These are phyloP conservation scores for Eupsilia transversa DNA, from an alignment of 2,888 invertebrate genomes.

Conservation along the genomic window DNA sequence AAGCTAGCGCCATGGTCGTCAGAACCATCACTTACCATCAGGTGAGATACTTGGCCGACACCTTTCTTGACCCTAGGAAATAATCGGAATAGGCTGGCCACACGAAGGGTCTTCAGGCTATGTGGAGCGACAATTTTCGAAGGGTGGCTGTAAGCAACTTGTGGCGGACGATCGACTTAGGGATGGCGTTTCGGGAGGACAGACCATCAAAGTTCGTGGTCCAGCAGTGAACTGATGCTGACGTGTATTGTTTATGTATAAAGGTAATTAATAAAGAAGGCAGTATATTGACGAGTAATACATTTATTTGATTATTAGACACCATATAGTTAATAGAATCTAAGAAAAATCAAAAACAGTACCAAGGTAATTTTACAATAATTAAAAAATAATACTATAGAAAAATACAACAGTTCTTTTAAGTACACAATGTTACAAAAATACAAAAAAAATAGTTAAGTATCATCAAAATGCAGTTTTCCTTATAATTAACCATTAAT, in stretches of 20 bases:
- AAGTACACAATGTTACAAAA: conserved; percentile 41
- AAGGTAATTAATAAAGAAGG: background rate
- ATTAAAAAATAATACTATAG: background rate
- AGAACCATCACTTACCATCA: background rate
- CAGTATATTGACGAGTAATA: background rate
- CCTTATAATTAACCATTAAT: background rate
- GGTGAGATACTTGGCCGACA: background rate
- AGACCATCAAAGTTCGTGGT: background rate
- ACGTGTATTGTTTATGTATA: background rate
- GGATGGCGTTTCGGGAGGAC: background rate
- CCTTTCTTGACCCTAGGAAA: background rate
- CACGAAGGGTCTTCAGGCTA: background rate
- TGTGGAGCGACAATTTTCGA: too few relatives aligned
- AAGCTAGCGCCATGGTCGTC: background rate
- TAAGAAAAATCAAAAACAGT: background rate
- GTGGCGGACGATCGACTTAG: background rate
- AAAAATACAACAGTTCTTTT: conserved; percentile 5
- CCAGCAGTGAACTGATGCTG: background rate
- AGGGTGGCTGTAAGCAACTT: background rate
- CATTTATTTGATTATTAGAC: conserved; percentile 42
- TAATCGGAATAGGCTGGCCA: background rate
- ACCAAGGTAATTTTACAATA: background rate
- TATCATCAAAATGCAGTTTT: conserved; percentile 4
- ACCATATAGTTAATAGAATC: conserved; percentile 3
- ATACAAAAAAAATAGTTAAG: background rate